phyloP scores from a whole-genome alignment of 2,888 invertebrate genomes.

The Euzetes globulus region DNA sequence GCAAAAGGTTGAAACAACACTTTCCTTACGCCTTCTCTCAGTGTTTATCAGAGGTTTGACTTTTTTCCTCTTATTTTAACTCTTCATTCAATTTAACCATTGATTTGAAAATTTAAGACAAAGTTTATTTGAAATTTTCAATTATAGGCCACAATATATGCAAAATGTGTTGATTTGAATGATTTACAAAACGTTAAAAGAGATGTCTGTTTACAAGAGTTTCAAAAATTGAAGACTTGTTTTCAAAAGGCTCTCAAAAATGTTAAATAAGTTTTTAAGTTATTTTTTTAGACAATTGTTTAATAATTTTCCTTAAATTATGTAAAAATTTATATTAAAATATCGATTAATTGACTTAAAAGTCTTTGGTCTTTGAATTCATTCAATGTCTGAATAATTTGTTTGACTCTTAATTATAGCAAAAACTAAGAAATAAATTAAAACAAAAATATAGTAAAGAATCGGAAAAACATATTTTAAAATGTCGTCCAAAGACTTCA shows the following conservation, averaged over 20 bases:
- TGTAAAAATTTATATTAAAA: too few species aligned
- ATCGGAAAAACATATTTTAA: too few species aligned
- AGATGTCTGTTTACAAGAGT: constrained; percentile 28
- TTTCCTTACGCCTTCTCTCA: constrained; percentile 30
- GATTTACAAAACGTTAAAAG: constrained; percentile 28
- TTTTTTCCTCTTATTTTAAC: not conserved
- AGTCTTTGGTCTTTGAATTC: too few species aligned
- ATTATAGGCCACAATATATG: constrained; percentile 12
- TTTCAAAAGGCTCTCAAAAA: constrained; percentile 32
- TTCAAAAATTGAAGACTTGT: constrained; percentile 18
- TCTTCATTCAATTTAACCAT: not conserved
- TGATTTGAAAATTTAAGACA: not conserved
- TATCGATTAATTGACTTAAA: too few species aligned
- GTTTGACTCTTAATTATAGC: too few species aligned
- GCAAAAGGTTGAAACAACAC: constrained; percentile 23
- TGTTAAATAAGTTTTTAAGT: not conserved
- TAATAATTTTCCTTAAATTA: too few species aligned
- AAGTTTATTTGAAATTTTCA: not conserved
- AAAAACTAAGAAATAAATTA: too few species aligned
- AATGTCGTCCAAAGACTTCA: too few species aligned
- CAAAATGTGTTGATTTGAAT: constrained; percentile 29
- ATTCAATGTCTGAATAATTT: too few species aligned
- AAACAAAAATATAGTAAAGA: too few species aligned
- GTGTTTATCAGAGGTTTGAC: constrained; percentile 26
- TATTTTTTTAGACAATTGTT: too few species aligned